These are phyloP conservation scores for Rhabdornis inornatus DNA, from an alignment of 2,113 vertebrate species.

Conservation along the genomic window DNA sequence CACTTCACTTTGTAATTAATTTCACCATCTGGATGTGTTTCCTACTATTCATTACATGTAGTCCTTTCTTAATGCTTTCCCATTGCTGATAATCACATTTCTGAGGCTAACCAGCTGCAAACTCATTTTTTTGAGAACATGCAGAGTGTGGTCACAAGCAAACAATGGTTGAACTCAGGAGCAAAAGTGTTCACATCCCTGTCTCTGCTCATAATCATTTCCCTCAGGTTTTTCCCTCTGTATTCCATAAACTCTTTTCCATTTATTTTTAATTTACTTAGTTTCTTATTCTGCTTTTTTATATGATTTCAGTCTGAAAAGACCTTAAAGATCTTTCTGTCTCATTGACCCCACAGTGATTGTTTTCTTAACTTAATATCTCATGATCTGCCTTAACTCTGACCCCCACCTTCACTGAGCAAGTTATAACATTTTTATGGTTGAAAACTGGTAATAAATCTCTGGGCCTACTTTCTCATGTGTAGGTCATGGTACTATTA, in stretches of 20 bases:
- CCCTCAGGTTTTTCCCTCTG: neutral
- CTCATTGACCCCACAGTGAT: neutral
- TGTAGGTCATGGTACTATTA: neutral
- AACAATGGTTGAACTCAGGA: neutral
- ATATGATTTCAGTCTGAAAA: neutral
- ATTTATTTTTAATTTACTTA: neutral
- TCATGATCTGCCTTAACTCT: neutral
- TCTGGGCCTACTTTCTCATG: neutral
- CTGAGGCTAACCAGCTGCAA: neutral
- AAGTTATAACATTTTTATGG: neutral
- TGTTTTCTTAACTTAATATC: constrained; percentile 22
- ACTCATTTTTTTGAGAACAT: neutral
- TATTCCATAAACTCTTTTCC: neutral
- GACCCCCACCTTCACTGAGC: neutral
- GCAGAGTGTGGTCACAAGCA: neutral
- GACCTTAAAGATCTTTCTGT: neutral
- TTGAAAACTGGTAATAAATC: neutral
- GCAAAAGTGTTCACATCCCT: neutral
- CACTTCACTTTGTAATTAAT: constrained; percentile 31
- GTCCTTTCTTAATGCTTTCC: neutral
- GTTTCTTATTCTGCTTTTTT: neutral
- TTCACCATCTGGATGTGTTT: constrained; percentile 37
- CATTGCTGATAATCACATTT: neutral
- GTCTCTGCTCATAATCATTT: neutral
- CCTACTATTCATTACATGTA: neutral